Conservation (phyloP, 2,888 invertebrate species). For the Scrobipalpa atriplicella region DNA sequence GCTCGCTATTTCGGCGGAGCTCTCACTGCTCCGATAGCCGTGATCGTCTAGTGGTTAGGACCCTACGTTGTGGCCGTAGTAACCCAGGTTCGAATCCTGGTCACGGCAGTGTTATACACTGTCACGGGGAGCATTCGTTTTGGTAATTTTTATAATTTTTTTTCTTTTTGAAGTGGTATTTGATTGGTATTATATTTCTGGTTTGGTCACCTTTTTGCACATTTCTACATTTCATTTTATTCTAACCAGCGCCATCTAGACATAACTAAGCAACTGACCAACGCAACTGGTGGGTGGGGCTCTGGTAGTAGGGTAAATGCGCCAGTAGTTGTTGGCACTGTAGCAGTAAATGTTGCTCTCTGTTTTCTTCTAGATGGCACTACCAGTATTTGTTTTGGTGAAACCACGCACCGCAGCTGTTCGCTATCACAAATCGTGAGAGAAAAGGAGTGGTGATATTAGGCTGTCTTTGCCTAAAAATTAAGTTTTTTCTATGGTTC, state of each 20-base stretch:
- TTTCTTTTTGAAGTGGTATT: not conserved
- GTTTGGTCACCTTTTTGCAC: not conserved
- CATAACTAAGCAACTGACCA: not conserved
- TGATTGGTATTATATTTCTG: not conserved
- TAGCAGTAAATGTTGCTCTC: not conserved
- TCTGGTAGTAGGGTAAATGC: conserved; percentile 15
- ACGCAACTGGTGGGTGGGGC: not conserved
- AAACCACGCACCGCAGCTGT: conserved; percentile 79
- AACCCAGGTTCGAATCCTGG: conserved; percentile 89
- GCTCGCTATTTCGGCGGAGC: conserved; percentile 26
- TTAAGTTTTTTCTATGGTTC: conserved; percentile 75
- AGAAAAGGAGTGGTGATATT: conserved; percentile 82
- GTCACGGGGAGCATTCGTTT: conserved; percentile 61
- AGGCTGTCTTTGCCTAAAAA: conserved; percentile 75
- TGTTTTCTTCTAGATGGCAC: conserved; percentile 56
- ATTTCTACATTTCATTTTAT: not conserved
- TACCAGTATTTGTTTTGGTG: conserved; percentile 77
- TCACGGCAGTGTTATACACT: conserved; percentile 65
- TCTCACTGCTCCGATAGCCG: conserved; percentile 57
- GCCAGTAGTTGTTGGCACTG: not conserved
- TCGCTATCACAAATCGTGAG: conserved; percentile 81
- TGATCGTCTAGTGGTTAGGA: conserved; percentile 87
- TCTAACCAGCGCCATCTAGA: conserved; percentile 14
- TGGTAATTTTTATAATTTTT: conserved; percentile 31
- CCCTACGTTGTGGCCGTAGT: conserved; percentile 90